Base-by-base conservation (phyloP, 2,888 invertebrate genomes). In the Oxyteleia sp. region DNA sequence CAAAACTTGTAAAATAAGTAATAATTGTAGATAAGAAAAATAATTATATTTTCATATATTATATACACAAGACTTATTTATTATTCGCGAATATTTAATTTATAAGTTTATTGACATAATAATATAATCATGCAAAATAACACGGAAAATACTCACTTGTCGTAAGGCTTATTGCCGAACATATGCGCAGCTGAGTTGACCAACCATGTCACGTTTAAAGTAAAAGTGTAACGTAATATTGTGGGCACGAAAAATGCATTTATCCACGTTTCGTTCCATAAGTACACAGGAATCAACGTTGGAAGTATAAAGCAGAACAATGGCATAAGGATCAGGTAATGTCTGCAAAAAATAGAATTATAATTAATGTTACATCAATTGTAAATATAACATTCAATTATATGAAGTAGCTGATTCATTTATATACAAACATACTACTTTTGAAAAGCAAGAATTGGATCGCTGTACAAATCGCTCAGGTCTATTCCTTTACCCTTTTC, bases 131-230 rank as follows among this genome's bases (percentile, higher is more conserved):
- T 23, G 3, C 23, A 23, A 23, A 4, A 23, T 23, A 23, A 23
- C 5, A 4, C 5, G 3, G 7, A 66, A 0, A 41, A 45, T 51
- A 93, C 94, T 94, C 91, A 96, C 96, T 94, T 95, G 90, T 98
- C 96, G 88, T 96, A 96, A 0, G 96, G 96, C 86, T 95, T 95
- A 84, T 94, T 95, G 75, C 96, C 96, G 94, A 95, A 96, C 55
- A 96, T 93, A 93, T 98, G 98, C 0, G 98, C 98, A 23, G 96
- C 97, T 88, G 97, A 97, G 92, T 98, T 98, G 13, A 98, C 98
- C 0, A 96, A 94, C 98, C 98, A 98, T 1, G 98, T 98, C 90
- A 95, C 96, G 93, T 98, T 96, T 75, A 98, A 94, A 1, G 95
- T 95, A 71, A 95, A 90, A 29, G 95, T 94, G 92, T 98, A 98